Evolutionary conservation across 1,140 invertebrate species (phyloP), one percentile per base, ranked within the genome.

Genomic region (Drosophila subobscura): DNA sequence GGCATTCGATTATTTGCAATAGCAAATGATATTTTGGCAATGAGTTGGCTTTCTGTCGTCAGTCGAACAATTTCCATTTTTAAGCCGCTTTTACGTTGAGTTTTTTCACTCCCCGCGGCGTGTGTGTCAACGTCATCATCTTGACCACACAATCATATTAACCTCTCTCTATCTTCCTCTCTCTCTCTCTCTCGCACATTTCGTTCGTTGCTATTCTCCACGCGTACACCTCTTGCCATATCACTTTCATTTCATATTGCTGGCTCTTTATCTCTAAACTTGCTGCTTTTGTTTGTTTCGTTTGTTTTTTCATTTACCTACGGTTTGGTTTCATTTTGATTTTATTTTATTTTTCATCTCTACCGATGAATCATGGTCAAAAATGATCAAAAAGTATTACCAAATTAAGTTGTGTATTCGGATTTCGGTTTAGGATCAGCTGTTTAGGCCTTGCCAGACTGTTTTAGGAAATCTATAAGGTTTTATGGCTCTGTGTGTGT

Each of bases 211-310:
- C 47, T 33, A 67, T 84, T 76, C 72, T 54, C 25, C 61, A 63
- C 56, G 37, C 57, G 64, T 49, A 33, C 44, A 47, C 50, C 23
- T 53, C 23, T 25, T 56, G 40, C 37, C 57, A 72, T 64, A 81
- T 83, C 83, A 86, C 78, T 89, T 83, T 86, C 84, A 68, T 83
- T 86, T 78, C 60, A 58, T 40, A 29, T 61, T 74, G 45, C 8
- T 59, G 37, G 20, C 23, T 72, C 23, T 33, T 64, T 52, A 55
- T 55, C 45, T 60, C 54, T 41, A 46, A 25, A 10, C 25, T 27
- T 5, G 25, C 70, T 66, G 16, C 45, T 50, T 51, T 72, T 65
- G 16, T 63, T 41, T 42, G 33, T 52, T 57, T 59, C 27, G 29
- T 66, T 59, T 55, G 25, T 57, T 22, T 71, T 55, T n/a, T 57